Base-by-base conservation (phyloP, 2,888 invertebrate species). In the Cynaeus angustus region DNA sequence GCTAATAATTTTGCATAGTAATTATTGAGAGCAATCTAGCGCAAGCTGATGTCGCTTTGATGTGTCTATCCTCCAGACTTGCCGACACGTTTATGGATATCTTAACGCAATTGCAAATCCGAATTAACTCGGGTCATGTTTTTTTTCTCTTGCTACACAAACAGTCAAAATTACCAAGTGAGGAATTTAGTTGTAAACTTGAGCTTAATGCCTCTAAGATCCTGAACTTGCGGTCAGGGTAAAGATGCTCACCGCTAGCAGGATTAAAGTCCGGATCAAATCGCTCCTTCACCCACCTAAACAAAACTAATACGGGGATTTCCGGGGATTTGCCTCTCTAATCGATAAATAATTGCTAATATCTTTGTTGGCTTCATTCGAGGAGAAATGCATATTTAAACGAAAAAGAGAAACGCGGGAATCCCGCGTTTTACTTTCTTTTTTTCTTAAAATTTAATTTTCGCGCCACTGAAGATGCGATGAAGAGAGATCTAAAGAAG, bases 1-100 rank as follows among this genome's bases (percentile, higher is more conserved):
- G 86, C 85, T 86, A 86, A 86, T 86, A 84, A 86, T 86, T 86
- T 85, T 85, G 85, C 86, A 86, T 86, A 86, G 85, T 86, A 85
- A 86, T 86, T 85, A 86, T 86, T 83, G 85, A 81, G 83, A 84
- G 85, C 85, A 85, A 85, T 86, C 85, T 85, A 85, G 82, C 83
- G 84, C 82, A 78, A 82, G 82, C 77, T 82, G 82, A 81, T 85
- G 85, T 84, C 84, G 85, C 86, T 86, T 86, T 86, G 86, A 85
- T 85, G 83, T 85, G 77, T 71, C 59, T 69, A 50, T 61, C 66
- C 48, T 62, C 66, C 55, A 48, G 55, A 66, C 61, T 62, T 66
- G 45, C 66, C 66, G 58, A 58, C 70, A 70, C 62, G 58, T 56
- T 58, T 56, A 56, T 50, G 65, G 65, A 68, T 68, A 64, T 68